Percentiles rank a stretch among this genome's conserved stretches.
phyloP scores from a whole-genome alignment of 2,888 invertebrate species.

The Brachypterus glaber region DNA sequence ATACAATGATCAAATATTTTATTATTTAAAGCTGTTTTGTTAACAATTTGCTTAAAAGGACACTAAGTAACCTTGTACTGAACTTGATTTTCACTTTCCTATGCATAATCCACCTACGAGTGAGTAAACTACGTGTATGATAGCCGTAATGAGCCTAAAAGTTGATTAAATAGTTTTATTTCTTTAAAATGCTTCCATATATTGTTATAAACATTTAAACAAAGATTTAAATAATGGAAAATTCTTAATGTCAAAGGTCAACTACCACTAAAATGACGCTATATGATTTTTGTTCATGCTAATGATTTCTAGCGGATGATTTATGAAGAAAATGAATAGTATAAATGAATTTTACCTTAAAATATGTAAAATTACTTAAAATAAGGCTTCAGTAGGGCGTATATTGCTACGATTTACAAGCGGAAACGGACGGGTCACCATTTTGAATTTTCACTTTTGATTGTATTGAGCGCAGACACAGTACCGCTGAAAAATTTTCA shows the following conservation, averaged over 20 bases:
- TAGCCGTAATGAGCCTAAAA: no score
- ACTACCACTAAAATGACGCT: slow-evolving; percentile 11
- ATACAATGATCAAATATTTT: no score
- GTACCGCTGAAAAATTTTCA: no score
- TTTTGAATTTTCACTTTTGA: slow-evolving; percentile 45
- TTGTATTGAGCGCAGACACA: slow-evolving; percentile 33
- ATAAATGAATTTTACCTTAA: slow-evolving; percentile 29
- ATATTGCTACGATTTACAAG: slow-evolving; percentile 30
- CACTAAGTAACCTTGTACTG: slow-evolving; percentile 35
- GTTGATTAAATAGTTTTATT: no score
- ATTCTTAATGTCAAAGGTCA: slow-evolving; percentile 36
- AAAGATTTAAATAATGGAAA: no score
- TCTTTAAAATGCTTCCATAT: no score
- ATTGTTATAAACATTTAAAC: no score
- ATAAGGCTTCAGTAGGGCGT: slow-evolving; percentile 32
- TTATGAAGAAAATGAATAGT: slow-evolving; percentile 6
- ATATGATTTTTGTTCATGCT: background rate
- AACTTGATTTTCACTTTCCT: slow-evolving; percentile 36
- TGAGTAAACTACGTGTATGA: no score
- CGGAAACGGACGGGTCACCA: slow-evolving; percentile 38
- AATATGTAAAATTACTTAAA: slow-evolving; percentile 24
- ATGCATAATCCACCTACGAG: no score
- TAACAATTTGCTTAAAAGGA: no score
- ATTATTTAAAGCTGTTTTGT: no score
- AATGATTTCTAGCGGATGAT: no score